phyloP scores from a whole-genome alignment of 2,888 invertebrate species.

The Tiliacea aurago region DNA sequence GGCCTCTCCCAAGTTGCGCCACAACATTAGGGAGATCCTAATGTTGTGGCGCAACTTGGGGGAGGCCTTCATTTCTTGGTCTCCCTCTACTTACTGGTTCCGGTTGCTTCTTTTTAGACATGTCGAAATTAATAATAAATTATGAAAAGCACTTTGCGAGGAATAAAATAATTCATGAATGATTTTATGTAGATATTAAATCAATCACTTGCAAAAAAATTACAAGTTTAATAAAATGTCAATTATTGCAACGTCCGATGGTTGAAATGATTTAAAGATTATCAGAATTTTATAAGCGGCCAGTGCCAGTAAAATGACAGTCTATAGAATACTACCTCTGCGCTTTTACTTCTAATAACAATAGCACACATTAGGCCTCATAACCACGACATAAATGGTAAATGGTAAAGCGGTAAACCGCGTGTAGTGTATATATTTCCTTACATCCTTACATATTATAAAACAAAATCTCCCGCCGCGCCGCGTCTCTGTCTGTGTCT shows the following conservation, averaged over 20 bases:
- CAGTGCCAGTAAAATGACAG: conserved; percentile 17
- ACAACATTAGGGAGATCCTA: too few species aligned
- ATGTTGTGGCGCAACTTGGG: too few species aligned
- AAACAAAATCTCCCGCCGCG: too few species aligned
- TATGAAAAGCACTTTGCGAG: not conserved
- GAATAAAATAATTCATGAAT: conserved; percentile 8
- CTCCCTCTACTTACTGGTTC: conserved; percentile 38
- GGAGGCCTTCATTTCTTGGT: not conserved
- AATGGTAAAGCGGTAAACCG: too few species aligned
- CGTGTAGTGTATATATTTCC: too few species aligned
- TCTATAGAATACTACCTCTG: not conserved
- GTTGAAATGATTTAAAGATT: not conserved
- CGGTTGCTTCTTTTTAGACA: conserved; percentile 34
- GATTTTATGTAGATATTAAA: not conserved
- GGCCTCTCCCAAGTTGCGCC: not conserved
- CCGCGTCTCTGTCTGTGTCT: too few species aligned
- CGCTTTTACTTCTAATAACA: too few species aligned
- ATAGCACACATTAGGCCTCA: too few species aligned
- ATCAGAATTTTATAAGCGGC: conserved; percentile 5
- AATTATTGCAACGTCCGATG: conserved; percentile 1
- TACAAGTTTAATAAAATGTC: not conserved
- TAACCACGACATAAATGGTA: too few species aligned
- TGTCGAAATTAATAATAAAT: not conserved
- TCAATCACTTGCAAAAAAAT: conserved; percentile 20
- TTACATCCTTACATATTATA: too few species aligned